Evolutionary conservation across 2,888 invertebrate genomes (phyloP), one percentile per base, ranked within the genome.

Genomic region (Hirtodrosophila histrioides): DNA sequence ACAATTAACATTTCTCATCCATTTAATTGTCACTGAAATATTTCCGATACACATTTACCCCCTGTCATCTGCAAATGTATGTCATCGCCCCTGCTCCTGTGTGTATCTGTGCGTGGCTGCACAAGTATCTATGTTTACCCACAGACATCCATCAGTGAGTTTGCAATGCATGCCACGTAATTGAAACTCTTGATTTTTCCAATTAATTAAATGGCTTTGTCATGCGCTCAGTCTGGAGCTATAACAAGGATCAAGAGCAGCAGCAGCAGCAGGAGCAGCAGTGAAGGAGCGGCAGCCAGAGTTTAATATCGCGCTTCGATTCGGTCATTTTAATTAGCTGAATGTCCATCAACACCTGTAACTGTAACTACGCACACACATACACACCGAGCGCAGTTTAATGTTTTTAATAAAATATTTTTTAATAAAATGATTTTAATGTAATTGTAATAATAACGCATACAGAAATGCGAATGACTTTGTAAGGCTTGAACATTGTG

Each of bases 121-220:
- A 29, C n/a, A 10, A 4, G 24, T 41, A 37, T 53, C 11, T 37
- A 10, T 61, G 36, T 50, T 33, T 40, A 17, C 12, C 46, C 58
- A 65, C 69, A 44, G 71, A 67, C 71, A 66, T 76, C 61, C 53
- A 76, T 68, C 71, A 60, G 69, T 60, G 41, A 44, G 55, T 60
- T 76, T 67, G 69, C 69, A 62, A 78, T 78, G 65, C 74, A 41
- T 41, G 69, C 55, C 74, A 78, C 75, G 77, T 72, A 80, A 80
- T 76, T 84, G 80, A 76, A 78, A 72, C 80, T 57, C 80, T 78
- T 74, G 71, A 82, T 78, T 71, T 78, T 78, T 69, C 56, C 72
- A 75, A 75, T 85, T 83, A 84, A 84, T 85, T 81, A 78, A 71
- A 78, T 69, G 61, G 63, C 80, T 72, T 67, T 63, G 84, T 64